phyloP scores from a whole-genome alignment of 2,797 vertebrate species.

The Valencia hispanica region DNA sequence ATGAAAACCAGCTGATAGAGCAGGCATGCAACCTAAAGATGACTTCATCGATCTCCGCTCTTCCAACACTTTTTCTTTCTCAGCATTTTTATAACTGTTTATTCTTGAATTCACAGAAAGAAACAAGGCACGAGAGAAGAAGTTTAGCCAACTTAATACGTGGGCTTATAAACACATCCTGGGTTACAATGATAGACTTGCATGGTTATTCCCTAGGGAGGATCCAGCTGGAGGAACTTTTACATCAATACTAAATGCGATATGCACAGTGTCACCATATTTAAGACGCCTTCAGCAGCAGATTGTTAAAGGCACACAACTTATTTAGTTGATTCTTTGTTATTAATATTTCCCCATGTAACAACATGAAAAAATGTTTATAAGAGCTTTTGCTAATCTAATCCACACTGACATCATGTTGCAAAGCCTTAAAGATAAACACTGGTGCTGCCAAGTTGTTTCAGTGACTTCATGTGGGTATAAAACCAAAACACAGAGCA shows the following conservation, averaged over 20 bases:
- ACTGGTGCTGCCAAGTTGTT: constrained; percentile 1
- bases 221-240: constrained; percentile 21
- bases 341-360: constrained; percentile 7
- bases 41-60: constrained; percentile 64
- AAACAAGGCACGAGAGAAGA: constrained; percentile 15
- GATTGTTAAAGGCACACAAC: constrained; percentile 1
- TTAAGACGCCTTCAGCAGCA: constrained; percentile 21
- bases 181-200: constrained; percentile 20
- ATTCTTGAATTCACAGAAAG: constrained; percentile 51
- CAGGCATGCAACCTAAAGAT: constrained; percentile 72
- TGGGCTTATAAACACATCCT: constrained; percentile 1
- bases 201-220: constrained; percentile 16
- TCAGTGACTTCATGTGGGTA: background rate
- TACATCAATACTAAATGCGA: constrained; percentile 24
- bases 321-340: background rate
- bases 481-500: constrained; percentile 6
- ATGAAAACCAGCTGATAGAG: constrained; percentile 77
- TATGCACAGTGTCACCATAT: background rate
- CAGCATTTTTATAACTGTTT: constrained; percentile 56
- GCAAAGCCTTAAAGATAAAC: constrained; percentile 20
- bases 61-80: constrained; percentile 37
- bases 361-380: constrained; percentile 13
- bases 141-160: constrained; percentile 30
- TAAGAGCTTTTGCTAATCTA: constrained; percentile 19
- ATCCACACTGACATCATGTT: constrained; percentile 19